Evolutionary conservation across 2,888 invertebrate genomes (phyloP).

Genomic region (Phyllotreta cruciferae): DNA sequence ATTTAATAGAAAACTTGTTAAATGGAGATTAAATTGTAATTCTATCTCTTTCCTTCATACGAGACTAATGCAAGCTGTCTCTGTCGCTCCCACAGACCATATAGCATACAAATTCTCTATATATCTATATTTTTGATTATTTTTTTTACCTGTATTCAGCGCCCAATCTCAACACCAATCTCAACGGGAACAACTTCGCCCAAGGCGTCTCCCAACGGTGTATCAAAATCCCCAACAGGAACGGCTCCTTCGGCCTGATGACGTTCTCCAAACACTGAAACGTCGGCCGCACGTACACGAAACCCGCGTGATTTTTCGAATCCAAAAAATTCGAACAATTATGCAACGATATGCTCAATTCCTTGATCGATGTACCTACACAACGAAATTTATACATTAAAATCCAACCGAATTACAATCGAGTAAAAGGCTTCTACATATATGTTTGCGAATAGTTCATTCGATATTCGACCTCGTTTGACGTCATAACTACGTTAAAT

Average conservation of each 20-base stretch:
- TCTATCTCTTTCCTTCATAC: no score
- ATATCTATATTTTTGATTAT: no score
- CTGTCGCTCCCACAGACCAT: no score
- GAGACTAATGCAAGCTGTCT: no score
- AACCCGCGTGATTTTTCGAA: constrained; percentile 79
- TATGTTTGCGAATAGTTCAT: no score
- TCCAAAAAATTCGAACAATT: constrained; percentile 69
- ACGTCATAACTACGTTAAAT: no score
- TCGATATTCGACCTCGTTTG: no score
- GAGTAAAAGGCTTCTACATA: neutral
- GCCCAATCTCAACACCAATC: constrained; percentile 79
- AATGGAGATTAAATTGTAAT: no score
- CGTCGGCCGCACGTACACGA: constrained; percentile 80
- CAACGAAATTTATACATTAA: no score
- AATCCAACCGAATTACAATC: neutral
- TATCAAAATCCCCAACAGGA: constrained; percentile 78
- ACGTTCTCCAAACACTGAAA: constrained; percentile 83
- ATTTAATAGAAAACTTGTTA: no score
- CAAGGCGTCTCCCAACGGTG: constrained; percentile 81
- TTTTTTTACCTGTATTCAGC: constrained; percentile 82
- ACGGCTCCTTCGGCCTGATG: constrained; percentile 75
- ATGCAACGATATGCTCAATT: constrained; percentile 73
- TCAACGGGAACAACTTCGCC: constrained; percentile 80
- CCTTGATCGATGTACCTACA: constrained; percentile 72
- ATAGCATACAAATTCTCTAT: no score